Evolutionary conservation across 2,113 vertebrate species (phyloP).

Genomic region (Lagopus muta): DNA sequence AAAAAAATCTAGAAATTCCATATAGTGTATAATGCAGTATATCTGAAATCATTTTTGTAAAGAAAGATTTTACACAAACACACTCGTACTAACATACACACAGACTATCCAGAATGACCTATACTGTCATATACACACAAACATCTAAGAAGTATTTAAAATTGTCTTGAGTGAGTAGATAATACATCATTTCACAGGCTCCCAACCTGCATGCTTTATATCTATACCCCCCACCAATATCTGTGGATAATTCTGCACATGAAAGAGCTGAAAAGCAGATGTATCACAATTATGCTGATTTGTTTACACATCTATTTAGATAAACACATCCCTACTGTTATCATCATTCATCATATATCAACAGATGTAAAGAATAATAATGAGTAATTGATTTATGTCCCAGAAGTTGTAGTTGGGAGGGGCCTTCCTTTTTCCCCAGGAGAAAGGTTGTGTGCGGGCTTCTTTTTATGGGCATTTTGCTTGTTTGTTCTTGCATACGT

Average conservation of each 20-base stretch:
- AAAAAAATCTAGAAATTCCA: background rate
- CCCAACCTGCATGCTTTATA: background rate
- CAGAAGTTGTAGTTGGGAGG: background rate
- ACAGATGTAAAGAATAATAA: background rate
- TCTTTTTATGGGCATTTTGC: background rate
- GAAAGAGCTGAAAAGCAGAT: background rate
- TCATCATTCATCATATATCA: background rate
- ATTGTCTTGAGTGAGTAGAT: background rate
- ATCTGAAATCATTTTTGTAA: background rate
- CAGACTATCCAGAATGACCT: background rate
- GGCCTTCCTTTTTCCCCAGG: background rate
- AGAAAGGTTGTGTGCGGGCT: background rate
- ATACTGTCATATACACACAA: background rate
- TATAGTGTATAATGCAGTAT: background rate
- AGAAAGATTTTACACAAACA: background rate
- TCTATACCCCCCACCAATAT: fast-evolving
- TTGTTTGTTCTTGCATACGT: background rate
- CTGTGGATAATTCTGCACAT: background rate
- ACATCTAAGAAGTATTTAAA: background rate
- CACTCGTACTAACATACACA: background rate
- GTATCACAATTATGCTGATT: background rate
- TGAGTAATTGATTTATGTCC: background rate
- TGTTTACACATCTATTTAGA: background rate
- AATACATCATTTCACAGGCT: background rate
- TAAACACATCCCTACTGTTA: background rate